phyloP scores from a whole-genome alignment of 2,888 invertebrate species.

The Zaprionus bogoriensis region DNA sequence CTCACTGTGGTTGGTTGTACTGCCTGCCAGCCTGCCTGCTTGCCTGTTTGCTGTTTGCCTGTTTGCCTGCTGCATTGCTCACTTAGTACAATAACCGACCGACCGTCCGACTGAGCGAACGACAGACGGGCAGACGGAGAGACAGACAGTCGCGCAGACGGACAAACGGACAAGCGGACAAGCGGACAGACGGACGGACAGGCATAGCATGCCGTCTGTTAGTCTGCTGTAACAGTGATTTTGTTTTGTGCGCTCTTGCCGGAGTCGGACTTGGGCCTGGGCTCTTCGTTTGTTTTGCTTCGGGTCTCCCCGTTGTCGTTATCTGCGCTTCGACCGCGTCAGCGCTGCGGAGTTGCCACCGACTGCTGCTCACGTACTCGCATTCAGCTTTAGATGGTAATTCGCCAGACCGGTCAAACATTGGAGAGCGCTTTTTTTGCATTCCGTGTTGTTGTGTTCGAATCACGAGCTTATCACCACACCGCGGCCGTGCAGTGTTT shows the following conservation, averaged over 20 bases:
- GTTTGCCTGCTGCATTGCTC: slow-evolving; percentile 57
- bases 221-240: slow-evolving; percentile 78
- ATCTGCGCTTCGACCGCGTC: slow-evolving; percentile 63
- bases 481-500: slow-evolving; percentile 62
- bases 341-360: slow-evolving; percentile 48
- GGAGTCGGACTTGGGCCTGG: slow-evolving; percentile 23
- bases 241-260: slow-evolving; percentile 48
- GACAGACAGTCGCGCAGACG: background rate
- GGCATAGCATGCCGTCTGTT: slow-evolving; percentile 71
- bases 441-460: slow-evolving; percentile 6
- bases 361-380: slow-evolving; percentile 69
- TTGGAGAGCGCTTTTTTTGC: slow-evolving; percentile 71
- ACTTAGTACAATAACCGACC: slow-evolving; percentile 63
- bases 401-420: slow-evolving; percentile 65
- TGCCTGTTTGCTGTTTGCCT: background rate
- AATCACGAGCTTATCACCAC: slow-evolving; percentile 61
- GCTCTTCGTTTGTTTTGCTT: slow-evolving; percentile 74
- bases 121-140: background rate
- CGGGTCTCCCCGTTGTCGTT: slow-evolving; percentile 73
- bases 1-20: slow-evolving; percentile 79
- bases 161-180: background rate
- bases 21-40: background rate
- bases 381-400: slow-evolving; percentile 77
- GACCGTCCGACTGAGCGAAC: slow-evolving; percentile 10
- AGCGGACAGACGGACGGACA: background rate